phyloP scores from a whole-genome alignment of 2,113 vertebrate species.

The Brachyhypopomus occidentalis region DNA sequence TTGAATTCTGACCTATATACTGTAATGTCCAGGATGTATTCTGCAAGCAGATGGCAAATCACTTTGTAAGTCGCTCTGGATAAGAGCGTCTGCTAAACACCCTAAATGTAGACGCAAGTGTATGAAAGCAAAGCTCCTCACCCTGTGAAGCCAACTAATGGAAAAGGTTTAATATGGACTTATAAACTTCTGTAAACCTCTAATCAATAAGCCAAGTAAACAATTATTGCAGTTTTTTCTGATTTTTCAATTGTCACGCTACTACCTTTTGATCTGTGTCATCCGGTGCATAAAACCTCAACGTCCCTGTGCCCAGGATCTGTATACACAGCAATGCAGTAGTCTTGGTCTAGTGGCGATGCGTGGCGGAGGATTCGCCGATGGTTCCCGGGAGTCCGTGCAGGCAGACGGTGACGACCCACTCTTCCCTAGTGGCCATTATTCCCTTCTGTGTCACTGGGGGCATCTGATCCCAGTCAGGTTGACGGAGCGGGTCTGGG shows the following conservation, averaged over 20 bases:
- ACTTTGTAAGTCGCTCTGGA: no score
- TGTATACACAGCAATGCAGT: background rate
- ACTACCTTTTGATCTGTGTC: background rate
- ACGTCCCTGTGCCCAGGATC: background rate
- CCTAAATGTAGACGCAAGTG: no score
- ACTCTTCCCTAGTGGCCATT: constrained; percentile 28
- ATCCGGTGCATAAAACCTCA: background rate
- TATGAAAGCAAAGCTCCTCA: background rate
- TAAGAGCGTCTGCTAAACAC: no score
- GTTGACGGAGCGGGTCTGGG: constrained; percentile 6
- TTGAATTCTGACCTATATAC: no score
- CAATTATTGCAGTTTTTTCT: constrained; percentile 5
- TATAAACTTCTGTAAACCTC: constrained; percentile 4
- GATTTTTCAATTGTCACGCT: constrained; percentile 17
- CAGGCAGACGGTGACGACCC: constrained; percentile 36
- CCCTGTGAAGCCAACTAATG: constrained; percentile 8
- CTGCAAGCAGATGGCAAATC: no score
- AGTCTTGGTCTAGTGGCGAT: constrained; percentile 8
- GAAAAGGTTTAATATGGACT: background rate
- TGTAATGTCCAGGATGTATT: no score
- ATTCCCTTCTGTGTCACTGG: constrained; percentile 11
- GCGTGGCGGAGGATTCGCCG: background rate
- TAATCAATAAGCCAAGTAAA: constrained; percentile 13
- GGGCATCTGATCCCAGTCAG: constrained; percentile 32
- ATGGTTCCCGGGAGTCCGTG: constrained; percentile 7